Conservation (phyloP, 2,113 vertebrate genomes). For the Brachypteracias leptosomus region DNA sequence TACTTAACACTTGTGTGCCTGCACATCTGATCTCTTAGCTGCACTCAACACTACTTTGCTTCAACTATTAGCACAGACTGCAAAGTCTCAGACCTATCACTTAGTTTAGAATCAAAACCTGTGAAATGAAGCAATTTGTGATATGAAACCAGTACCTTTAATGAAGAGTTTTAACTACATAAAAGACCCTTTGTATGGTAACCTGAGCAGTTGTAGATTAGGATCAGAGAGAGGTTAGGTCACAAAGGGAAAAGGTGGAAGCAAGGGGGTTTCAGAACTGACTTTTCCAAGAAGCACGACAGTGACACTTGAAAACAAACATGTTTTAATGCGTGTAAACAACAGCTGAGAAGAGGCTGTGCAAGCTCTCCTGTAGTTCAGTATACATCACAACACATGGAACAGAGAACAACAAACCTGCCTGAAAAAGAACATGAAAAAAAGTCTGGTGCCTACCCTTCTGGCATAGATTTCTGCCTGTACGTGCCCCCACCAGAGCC, state of each 20-base stretch:
- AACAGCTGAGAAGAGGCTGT: background rate
- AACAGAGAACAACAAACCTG: background rate
- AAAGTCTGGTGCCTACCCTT: conserved; percentile 83
- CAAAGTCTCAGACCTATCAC: background rate
- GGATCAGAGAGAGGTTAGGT: background rate
- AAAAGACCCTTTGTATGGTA: background rate
- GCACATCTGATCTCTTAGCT: background rate
- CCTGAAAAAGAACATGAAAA: background rate
- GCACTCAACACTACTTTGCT: background rate
- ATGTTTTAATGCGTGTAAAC: background rate
- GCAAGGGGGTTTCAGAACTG: background rate
- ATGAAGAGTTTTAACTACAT: background rate
- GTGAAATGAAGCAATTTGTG: background rate
- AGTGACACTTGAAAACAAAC: background rate
- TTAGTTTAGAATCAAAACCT: background rate
- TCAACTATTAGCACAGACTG: background rate
- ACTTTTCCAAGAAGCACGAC: background rate
- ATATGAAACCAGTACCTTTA: background rate
- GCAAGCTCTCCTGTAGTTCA: background rate
- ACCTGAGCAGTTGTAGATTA: background rate
- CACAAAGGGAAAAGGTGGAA: background rate
- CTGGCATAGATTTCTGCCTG: conserved; percentile 91
- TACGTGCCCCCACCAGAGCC: conserved; percentile 83
- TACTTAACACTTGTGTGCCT: background rate
- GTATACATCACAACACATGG: background rate